phyloP scores from a whole-genome alignment of 1,140 invertebrate species.

The Drosophila carrolli region DNA sequence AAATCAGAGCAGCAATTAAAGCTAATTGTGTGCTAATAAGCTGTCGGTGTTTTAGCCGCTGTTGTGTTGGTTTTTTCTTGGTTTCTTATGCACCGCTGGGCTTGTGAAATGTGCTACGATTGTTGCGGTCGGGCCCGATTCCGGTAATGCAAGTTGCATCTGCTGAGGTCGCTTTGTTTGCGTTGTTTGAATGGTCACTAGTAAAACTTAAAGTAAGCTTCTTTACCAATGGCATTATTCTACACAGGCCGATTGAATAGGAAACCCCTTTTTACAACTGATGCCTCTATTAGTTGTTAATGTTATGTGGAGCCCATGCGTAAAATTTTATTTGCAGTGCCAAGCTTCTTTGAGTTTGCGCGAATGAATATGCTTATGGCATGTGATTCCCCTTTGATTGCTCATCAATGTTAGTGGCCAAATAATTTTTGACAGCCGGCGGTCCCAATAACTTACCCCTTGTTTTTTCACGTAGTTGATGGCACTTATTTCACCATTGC shows the following conservation, averaged over 20 bases:
- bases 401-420: not conserved
- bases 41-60: slow-evolving; percentile 28
- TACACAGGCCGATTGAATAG: slow-evolving; percentile 9
- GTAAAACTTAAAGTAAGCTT: slow-evolving; percentile 54
- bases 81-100: slow-evolving; percentile 9
- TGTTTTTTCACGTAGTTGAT: slow-evolving; percentile 71
- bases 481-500: slow-evolving; percentile 75
- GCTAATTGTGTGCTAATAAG: slow-evolving; percentile 78
- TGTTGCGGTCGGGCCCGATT: slow-evolving; percentile 29
- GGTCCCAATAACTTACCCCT: slow-evolving; percentile 64
- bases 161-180: slow-evolving; percentile 51
- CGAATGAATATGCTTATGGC: not conserved
- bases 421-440: not conserved
- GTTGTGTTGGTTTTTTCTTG: slow-evolving; percentile 11
- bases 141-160: slow-evolving; percentile 16
- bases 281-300: not conserved
- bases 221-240: slow-evolving; percentile 46
- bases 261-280: slow-evolving; percentile 24
- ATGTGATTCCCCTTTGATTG: slow-evolving; percentile 6
- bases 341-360: not conserved
- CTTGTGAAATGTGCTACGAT: slow-evolving; percentile 59
- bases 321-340: not conserved
- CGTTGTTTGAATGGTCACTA: slow-evolving; percentile 55
- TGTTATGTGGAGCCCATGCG: not conserved
- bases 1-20: slow-evolving; percentile 28